Evolutionary conservation across 2,888 invertebrate species (phyloP), one percentile per base, ranked within the genome.

Genomic region (Electrophaes corylata): DNA sequence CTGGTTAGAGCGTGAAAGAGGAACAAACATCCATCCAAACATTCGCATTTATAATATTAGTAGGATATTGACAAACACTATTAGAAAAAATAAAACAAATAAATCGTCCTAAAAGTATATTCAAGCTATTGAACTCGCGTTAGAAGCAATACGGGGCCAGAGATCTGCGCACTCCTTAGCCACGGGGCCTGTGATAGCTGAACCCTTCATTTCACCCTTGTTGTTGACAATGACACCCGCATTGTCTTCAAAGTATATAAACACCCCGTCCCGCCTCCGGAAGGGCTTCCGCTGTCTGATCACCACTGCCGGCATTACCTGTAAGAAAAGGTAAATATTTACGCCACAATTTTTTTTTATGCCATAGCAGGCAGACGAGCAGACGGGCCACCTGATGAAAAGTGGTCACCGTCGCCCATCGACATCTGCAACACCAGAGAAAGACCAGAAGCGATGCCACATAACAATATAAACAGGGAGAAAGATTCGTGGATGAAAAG

Each of bases 171-270:
- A 99, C 92, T 99, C 99, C 92, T 99, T 99, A 23, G 99, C 99
- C 26, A 99, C 99, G 52, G 99, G 99, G 69, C 99, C 99, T 47
- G 99, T 99, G 83, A 99, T 99, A 63, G 99, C 99, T 14, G 99
- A 99, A 60, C 98, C 99, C 92, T 99, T 99, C 99, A 99, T 99
- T 94, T 99, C 99, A 64, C 99, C 99, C 91, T 99, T 99, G 88
- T 99, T 99, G 90, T 99, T 99, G 53, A 99, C 99, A 87, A 99
- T 99, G 46, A 99, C 99, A 52, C 99, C 99, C 19, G 99, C 99
- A 91, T 99, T 99, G 88, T 99, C 99, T 88, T 99, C 99, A 88
- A 99, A 99, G 91, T 99, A 99, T 92, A 99, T 97, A 86, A 99
- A 99, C 62, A 97, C 96, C 39, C 99, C 99, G 84, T 99, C 98